Evolutionary conservation across 1,140 invertebrate species (phyloP), one percentile per base, ranked within the genome.

Genomic region (Zaprionus ornatus): DNA sequence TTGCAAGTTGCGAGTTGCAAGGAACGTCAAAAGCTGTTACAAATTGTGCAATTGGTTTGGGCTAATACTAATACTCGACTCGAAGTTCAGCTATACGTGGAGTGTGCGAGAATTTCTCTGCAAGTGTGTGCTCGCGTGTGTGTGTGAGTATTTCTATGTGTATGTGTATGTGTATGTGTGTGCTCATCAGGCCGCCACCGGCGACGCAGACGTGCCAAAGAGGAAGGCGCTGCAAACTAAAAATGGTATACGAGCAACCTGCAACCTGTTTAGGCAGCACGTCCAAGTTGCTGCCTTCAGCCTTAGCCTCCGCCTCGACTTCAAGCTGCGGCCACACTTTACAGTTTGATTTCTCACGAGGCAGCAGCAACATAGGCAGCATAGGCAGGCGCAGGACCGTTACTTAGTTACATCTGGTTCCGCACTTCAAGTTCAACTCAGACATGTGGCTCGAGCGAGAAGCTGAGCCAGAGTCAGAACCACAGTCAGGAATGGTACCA

Each of bases 331-430:
- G 75, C 85, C 84, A 82, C 84, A 88, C 84, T 88, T 88, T 88
- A 88, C 85, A 88, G 85, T 88, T 88, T 85, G 82, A 88, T 85
- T 90, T 88, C 85, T 88, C 85, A 88, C 86, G 82, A 88, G 85
- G 85, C 84, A 88, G 77, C 79, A 66, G 67, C 60, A 55, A 64
- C 57, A 35, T 45, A 48, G 25, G 48, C 29, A 21, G 55, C 64
- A 32, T 32, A 32, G 15, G 63, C 63, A 66, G 57, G 84, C 85
- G 80, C 84, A 88, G 85, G 84, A 88, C 84, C 84, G 84, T 88
- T 88, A 88, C 84, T 83, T 87, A 90, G 70, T 80, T 84, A 82
- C 78, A 90, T 88, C 84, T 88, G 84, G 84, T 88, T 88, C 84
- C 85, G 85, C 85, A 88, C 85, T 87, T 88, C 82, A 86, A 86